A percentile compares a stretch with the other conserved stretches of the same genome.
Evolutionary conservation across 2,888 invertebrate species (phyloP).

Genomic region (Pristionchus japonicus): DNA sequence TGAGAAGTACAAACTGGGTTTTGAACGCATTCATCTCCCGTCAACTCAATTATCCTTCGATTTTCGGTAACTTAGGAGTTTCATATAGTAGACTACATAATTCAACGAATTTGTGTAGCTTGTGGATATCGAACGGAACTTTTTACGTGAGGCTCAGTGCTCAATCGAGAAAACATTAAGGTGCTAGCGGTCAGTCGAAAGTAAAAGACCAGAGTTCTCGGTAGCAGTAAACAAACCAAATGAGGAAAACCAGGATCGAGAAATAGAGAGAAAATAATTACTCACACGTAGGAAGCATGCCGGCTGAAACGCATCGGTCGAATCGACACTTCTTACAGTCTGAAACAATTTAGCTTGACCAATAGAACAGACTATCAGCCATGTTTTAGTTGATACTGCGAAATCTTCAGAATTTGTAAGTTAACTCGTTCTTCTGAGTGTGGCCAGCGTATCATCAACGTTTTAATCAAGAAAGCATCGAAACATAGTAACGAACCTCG

Average conservation of each 20-base stretch:
- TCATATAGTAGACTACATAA: neutral
- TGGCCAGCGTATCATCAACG: too few species aligned
- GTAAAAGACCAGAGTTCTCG: neutral
- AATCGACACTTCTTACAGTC: constrained; percentile 35
- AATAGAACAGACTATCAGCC: too few species aligned
- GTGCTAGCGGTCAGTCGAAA: neutral
- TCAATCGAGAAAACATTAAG: neutral
- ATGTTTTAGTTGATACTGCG: too few species aligned
- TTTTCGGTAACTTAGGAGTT: neutral
- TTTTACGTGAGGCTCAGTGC: neutral
- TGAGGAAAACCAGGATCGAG: too few species aligned
- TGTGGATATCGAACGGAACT: neutral
- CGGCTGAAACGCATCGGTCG: neutral
- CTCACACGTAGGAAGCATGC: constrained; percentile 15
- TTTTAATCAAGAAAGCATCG: neutral
- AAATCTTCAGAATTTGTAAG: too few species aligned
- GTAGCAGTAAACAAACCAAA: neutral
- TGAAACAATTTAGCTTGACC: too few species aligned
- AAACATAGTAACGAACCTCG: neutral
- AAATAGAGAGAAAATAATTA: too few species aligned
- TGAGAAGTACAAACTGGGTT: too few species aligned
- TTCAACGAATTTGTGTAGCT: neutral
- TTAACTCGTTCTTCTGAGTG: too few species aligned
- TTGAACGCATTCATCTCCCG: neutral
- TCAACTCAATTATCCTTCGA: neutral